Evolutionary conservation across 2,888 invertebrate genomes (phyloP), one percentile per base, ranked within the genome.

Genomic region (Flexamia atlantica): DNA sequence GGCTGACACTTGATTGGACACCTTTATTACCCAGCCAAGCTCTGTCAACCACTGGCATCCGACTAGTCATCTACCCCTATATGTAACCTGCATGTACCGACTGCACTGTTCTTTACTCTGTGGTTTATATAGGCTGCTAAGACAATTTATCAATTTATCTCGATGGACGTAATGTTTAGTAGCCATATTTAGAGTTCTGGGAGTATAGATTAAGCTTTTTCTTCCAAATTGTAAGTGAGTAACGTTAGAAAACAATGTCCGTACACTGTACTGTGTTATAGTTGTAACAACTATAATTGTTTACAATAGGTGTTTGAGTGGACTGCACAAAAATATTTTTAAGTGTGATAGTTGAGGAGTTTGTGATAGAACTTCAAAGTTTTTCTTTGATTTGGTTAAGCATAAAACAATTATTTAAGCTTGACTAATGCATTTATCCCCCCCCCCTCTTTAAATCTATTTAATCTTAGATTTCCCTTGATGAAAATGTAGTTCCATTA

Each of bases 281-380:
- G 28, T 28, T 28, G 4, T 57, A 57, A n/a, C n/a, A n/a, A n/a
- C n/a, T 64, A 64, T 23, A 5, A 53, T 2, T 53, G 23, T 64
- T 28, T 4, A 64, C 30, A 30, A 30, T 64, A 64, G 64, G 30
- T 64, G 64, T 64, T 64, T 64, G 17, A 25, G 28, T 28, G 64
- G 20, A 2, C 14, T 28, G 28, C 64, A 64, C 64, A 25, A 64
- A 50, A 57, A 30, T 20, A 53, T 64, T 7, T 4, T 30, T 28
- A 28, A 64, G 3, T 10, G 2, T 64, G n/a, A 17, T 28, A 64
- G 4, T 64, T 12, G 30, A 53, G 9, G n/a, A n/a, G 30, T 28
- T 7, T 64, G 64, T 64, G 64, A 64, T 64, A 64, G 4, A n/a
- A 17, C 64, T 64, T 57, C 23, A 23, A 57, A 57, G 57, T 57